Base-by-base conservation (phyloP, 2,113 vertebrate species). In the Archocentrus centrarchus region DNA sequence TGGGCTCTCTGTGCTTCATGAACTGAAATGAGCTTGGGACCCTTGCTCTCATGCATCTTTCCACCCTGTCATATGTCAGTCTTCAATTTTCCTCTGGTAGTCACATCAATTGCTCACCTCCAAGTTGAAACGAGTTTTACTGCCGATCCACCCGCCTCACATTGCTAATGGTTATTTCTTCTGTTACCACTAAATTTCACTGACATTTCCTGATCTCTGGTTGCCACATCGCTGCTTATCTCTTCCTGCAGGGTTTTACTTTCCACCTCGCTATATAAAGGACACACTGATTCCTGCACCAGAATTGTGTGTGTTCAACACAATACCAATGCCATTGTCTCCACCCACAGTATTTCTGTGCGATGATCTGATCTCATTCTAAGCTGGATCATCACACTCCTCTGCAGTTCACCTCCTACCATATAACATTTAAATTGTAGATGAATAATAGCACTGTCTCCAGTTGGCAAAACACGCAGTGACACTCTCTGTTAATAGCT, bases 391-490 rank as follows among this genome's bases (percentile, higher is more conserved):
- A n/a, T 60, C 82, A 59, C 39, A 44, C 44, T 41, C 37, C 41
- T 57, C 78, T 57, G 81, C 73, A 61, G 81, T 9, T 80, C 66
- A 80, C 89, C 83, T 81, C 86, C 89, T 63, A 75, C 86, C 59
- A 60, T 60, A 59, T 22, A 14, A 63, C 27, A 68, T 76, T 79
- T 62, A 27, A 27, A 81, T 59, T 30, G 64, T 24, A 22, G 20
- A 79, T 15, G 58, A 84, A 64, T 59, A 77, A 76, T 35, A 37
- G 37, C n/a, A 7, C n/a, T 50, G 47, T 81, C 77, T 70, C 68
- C 55, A 73, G 47, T 35, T 80, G 70, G 41, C 58, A 39, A 55
- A 62, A 59, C 22, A 79, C 17, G 11, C 58, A 27, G 66, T 64
- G 75, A 86, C 61, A 47, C 58, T 39, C 44, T 76, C 27, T n/a